Conservation (phyloP, 1,140 invertebrate genomes). For the Pygmarrhopalites habei region DNA sequence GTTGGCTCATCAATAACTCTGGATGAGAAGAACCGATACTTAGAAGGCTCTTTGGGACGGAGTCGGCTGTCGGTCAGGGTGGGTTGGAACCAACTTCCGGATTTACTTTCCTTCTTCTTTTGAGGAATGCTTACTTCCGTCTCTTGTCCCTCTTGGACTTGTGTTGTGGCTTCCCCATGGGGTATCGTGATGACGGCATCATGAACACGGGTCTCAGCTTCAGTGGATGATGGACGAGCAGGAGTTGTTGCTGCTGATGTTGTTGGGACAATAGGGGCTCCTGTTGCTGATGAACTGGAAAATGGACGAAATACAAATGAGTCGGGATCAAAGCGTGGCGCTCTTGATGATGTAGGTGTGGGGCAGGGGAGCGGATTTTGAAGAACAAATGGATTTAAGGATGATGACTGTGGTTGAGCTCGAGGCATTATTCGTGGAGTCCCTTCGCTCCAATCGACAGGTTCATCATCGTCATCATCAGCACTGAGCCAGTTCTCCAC, state of each 20-base stretch:
- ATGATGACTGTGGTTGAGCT: too few species aligned
- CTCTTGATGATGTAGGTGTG: too few species aligned
- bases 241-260: not conserved
- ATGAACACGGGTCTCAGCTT: not conserved
- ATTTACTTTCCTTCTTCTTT: not conserved
- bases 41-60: not conserved
- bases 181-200: not conserved
- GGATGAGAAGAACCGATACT: not conserved
- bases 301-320: too few species aligned
- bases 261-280: not conserved
- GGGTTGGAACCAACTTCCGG: not conserved
- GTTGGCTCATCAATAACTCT: constrained; percentile 23
- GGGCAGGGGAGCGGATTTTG: too few species aligned
- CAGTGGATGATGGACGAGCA: too few species aligned
- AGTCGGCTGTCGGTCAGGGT: not conserved
- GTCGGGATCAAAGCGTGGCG: too few species aligned
- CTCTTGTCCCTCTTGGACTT: not conserved
- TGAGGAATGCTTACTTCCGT: not conserved
- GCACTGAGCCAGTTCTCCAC: not conserved
- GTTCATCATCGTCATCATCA: too few species aligned
- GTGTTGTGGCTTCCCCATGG: not conserved
- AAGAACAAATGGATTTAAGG: too few species aligned
- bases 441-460: too few species aligned
- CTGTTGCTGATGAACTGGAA: too few species aligned
- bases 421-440: not conserved